Percentiles rank a stretch among this genome's conserved stretches.
These are phyloP conservation scores for Subanguina moxae DNA, from an alignment of 1,140 invertebrate genomes.

Conservation along the genomic window DNA sequence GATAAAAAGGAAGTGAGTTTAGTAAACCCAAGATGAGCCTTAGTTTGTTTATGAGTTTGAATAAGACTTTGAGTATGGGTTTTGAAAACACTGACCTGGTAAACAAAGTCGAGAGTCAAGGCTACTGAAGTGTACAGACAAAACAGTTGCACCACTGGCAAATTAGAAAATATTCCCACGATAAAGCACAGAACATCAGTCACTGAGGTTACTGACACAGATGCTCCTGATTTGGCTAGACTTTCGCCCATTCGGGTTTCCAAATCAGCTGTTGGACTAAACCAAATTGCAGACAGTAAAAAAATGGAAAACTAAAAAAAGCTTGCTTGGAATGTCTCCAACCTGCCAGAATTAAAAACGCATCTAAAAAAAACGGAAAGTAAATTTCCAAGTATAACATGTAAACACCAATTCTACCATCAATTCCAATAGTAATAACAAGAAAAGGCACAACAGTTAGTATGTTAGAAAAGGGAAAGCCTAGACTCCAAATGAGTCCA, in stretches of 20 bases:
- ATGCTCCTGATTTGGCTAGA: slow-evolving; percentile 54
- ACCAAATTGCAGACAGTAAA: neutral
- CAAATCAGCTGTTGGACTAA: slow-evolving; percentile 35
- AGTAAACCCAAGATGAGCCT: too few species aligned
- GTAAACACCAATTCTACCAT: slow-evolving; percentile 9
- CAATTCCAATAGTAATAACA: slow-evolving; percentile 54
- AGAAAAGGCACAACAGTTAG: slow-evolving; percentile 55
- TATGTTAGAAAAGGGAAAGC: slow-evolving; percentile 53
- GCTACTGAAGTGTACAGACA: slow-evolving; percentile 54
- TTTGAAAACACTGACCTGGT: slow-evolving; percentile 38
- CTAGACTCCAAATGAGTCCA: slow-evolving; percentile 48
- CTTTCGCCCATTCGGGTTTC: slow-evolving; percentile 47
- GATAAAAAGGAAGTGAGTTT: too few species aligned
- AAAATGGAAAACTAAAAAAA: neutral
- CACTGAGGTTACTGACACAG: slow-evolving; percentile 53
- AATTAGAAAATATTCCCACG: slow-evolving; percentile 53
- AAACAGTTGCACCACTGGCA: slow-evolving; percentile 54
- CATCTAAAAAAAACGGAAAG: slow-evolving; percentile 36
- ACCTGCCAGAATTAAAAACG: slow-evolving; percentile 53
- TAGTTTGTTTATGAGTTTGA: too few species aligned
- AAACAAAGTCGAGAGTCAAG: slow-evolving; percentile 51
- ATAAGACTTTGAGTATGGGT: too few species aligned
- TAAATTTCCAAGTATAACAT: too few species aligned
- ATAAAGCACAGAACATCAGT: slow-evolving; percentile 55
- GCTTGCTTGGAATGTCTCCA: slow-evolving; percentile 55